Evolutionary conservation across 1,140 invertebrate genomes (phyloP).

Genomic region (Stenopsyche tienmushanensis): DNA sequence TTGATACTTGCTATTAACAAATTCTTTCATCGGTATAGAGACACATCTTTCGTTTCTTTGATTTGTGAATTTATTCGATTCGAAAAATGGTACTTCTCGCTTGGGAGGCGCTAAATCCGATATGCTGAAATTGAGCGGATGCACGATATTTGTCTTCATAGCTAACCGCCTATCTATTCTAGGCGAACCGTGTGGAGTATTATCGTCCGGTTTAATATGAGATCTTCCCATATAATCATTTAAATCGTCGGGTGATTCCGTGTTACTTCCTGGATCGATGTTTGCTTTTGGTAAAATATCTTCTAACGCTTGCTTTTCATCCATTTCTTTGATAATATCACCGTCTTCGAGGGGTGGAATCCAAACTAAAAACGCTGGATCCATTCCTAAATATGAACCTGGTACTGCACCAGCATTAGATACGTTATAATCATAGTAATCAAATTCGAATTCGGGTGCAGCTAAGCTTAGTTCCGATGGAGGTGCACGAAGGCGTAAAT

Average conservation of each 20-base stretch:
- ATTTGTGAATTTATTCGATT: slow-evolving; percentile 15
- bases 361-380: slow-evolving; percentile 83
- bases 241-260: slow-evolving; percentile 54
- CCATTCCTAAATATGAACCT: slow-evolving; percentile 78
- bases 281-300: slow-evolving; percentile 57
- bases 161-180: slow-evolving; percentile 49
- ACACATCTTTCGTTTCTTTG: slow-evolving; percentile 47
- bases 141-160: slow-evolving; percentile 52
- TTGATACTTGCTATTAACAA: slow-evolving; percentile 44
- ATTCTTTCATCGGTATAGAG: slow-evolving; percentile 51
- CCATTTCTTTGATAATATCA: slow-evolving; percentile 35
- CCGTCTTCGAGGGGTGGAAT: slow-evolving; percentile 74
- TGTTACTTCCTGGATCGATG: slow-evolving; percentile 58
- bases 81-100: slow-evolving; percentile 27
- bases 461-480: slow-evolving; percentile 78
- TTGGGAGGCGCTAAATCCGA: slow-evolving; percentile 37
- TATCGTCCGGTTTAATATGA: slow-evolving; percentile 43
- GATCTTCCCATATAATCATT: slow-evolving; percentile 15
- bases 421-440: slow-evolving; percentile 89
- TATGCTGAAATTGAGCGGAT: slow-evolving; percentile 53
- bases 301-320: slow-evolving; percentile 33
- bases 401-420: slow-evolving; percentile 76
- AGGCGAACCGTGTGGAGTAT: slow-evolving; percentile 48
- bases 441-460: slow-evolving; percentile 75
- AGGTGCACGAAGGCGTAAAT: slow-evolving; percentile 60